Percentiles rank a stretch among this genome's conserved stretches.
Evolutionary conservation across 2,113 vertebrate species (phyloP).

Genomic region (Oreamnos americanus): DNA sequence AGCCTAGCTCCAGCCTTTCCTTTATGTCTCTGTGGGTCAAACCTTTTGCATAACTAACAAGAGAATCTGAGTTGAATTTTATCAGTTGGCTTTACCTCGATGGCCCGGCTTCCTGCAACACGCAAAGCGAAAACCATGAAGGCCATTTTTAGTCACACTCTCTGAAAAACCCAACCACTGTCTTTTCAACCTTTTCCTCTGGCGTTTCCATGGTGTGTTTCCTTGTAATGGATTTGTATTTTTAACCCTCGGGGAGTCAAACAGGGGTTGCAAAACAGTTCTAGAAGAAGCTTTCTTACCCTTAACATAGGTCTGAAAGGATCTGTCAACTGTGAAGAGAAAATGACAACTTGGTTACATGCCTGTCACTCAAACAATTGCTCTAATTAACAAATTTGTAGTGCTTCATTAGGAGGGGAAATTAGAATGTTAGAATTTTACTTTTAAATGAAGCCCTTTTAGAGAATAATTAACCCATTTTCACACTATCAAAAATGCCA

Average conservation of each 20-base stretch:
- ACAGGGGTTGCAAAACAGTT: conserved; percentile 67
- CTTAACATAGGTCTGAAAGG: conserved; percentile 98
- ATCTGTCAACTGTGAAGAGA: conserved; percentile 94
- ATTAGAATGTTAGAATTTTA: conserved; percentile 89
- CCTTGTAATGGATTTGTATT: conserved; percentile 66
- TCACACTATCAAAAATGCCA: conserved; percentile 70
- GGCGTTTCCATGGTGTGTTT: conserved; percentile 20
- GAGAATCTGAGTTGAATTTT: background rate
- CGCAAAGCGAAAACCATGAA: background rate
- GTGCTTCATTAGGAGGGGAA: conserved; percentile 86
- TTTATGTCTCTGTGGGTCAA: background rate
- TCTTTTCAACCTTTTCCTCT: background rate
- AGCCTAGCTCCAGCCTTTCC: background rate
- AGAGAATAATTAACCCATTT: conserved; percentile 85
- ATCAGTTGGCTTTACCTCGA: background rate
- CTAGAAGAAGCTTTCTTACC: conserved; percentile 88
- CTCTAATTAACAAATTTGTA: conserved; percentile 88
- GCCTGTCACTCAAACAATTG: conserved; percentile 88
- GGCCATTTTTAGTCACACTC: background rate
- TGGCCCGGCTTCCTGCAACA: background rate
- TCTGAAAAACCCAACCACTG: background rate
- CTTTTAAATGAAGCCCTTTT: conserved; percentile 88
- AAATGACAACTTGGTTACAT: conserved; percentile 88
- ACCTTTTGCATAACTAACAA: background rate
- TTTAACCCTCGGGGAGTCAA: conserved; percentile 65